Base-by-base conservation (phyloP, 2,888 invertebrate species). In the Lysandra bellargus region DNA sequence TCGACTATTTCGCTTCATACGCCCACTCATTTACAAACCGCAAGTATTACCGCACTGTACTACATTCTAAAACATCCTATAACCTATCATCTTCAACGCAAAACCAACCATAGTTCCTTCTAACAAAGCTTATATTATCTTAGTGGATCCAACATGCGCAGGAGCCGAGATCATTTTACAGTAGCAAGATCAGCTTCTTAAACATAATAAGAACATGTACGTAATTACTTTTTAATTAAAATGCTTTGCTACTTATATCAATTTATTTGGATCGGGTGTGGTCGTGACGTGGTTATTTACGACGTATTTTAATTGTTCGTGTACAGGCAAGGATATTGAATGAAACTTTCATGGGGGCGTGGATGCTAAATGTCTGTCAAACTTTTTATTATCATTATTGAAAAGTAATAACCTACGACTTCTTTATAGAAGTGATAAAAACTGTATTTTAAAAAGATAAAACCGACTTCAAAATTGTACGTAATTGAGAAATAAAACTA, bases 121-220 rank as follows among this genome's bases (percentile, higher is more conserved):
- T 0, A 0, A 7, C 61, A 83, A 60, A 78, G 69, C 80, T 60
- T 0, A 44, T 33, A 81, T 57, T 81, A 9, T 33, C 1, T 49
- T 61, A 64, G 4, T n/a, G 78, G 64, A 76, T 64, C 78, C 1
- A 17, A 37, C 33, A 80, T 80, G 82, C 81, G 82, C 82, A 81
- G 82, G 83, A 83, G 84, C 80, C 83, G 83, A 82, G 80, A 83
- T 81, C 85, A 85, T 84, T 87, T 86, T 87, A 87, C 90, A 86
- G 90, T 88, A 89, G 90, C 89, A 83, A 82, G 83, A 83, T 83
- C 84, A 80, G 82, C 80, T 81, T 81, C 81, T 83, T 82, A 83
- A 83, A 83, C 82, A 82, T 83, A 84, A 84, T 84, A 83, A 82
- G 83, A 84, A 83, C 84, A 83, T 81, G 85, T 81, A 81, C 83